phyloP scores from a whole-genome alignment of 2,888 invertebrate genomes.

The Drosophila dives region DNA sequence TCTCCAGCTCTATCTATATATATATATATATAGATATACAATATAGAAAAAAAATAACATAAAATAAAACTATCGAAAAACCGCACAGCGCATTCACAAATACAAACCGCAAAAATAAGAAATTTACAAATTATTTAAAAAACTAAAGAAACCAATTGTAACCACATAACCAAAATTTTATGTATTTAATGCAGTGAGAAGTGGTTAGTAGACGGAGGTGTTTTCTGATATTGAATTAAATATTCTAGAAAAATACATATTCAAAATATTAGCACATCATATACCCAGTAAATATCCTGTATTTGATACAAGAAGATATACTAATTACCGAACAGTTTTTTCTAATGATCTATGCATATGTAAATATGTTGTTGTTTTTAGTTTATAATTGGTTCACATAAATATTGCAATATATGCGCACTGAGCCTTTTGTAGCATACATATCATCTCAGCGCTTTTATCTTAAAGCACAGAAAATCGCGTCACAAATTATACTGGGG shows the following conservation, averaged over 20 bases:
- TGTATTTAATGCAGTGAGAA: not conserved
- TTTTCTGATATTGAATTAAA: not conserved
- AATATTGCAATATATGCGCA: slow-evolving; percentile 8
- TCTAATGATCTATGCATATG: not conserved
- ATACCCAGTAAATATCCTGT: not conserved
- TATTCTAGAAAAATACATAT: not conserved
- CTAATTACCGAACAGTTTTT: not conserved
- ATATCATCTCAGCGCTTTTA: slow-evolving; percentile 25
- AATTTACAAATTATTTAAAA: slow-evolving; percentile 44
- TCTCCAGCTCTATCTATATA: slow-evolving; percentile 54
- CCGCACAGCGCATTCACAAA: slow-evolving; percentile 22
- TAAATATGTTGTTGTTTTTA: not conserved
- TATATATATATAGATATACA: slow-evolving; percentile 5
- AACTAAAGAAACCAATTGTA: slow-evolving; percentile 1
- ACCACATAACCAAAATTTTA: not conserved
- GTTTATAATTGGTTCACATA: not conserved
- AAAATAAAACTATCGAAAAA: slow-evolving; percentile 38
- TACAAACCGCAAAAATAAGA: slow-evolving; percentile 26
- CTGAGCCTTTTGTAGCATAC: slow-evolving; percentile 11
- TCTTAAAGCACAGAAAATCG: slow-evolving; percentile 18
- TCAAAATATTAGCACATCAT: not conserved
- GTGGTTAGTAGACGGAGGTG: not conserved
- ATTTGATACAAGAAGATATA: not conserved
- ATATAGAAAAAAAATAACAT: slow-evolving; percentile 10
- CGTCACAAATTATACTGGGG: slow-evolving; percentile 34